Evolutionary conservation across 2,797 vertebrate genomes (phyloP), one percentile per base, ranked within the genome.

Genomic region (Leuciscus waleckii): DNA sequence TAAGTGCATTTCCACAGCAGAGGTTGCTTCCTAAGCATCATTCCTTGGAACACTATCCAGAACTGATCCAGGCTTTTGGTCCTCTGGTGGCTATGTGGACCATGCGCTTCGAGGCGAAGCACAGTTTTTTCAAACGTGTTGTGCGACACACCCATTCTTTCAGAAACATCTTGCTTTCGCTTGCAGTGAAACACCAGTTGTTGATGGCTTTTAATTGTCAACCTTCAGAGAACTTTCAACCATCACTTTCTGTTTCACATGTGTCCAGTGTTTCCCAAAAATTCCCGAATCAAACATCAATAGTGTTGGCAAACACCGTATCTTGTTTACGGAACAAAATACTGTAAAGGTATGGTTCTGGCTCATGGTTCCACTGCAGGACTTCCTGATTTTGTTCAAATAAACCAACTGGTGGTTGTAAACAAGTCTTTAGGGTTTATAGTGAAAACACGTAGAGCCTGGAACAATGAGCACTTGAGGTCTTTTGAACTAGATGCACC

Each of bases 321-420:
- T 81, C 65, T 17, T 81, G 41, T 54, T 81, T 81, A 70, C 4
- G 6, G 79, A 81, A 68, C 65, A 81, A 70, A 68, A 70, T 70
- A 81, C 43, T 56, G 43, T 81, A 26, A 19, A 70, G 79, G 68
- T 29, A 82, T 71, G 68, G 4, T 82, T 73, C 37, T 83, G 69
- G n/a, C 70, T 35, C 14, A 83, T 75, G 39, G 56, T 17, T 83
- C 51, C 19, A 83, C 81, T 74, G 56, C n/a, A 37, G 70, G 70
- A 21, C 56, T 83, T 17, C n/a, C 56, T 26, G 81, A 75, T 14
- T 74, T 49, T 65, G 26, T 65, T 7, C 54, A 83, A 7, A 74
- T 83, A 23, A 26, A 46, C 39, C 69, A 83, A 9, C 26, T 61
- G 8, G 35, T 49, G 23, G 13, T 75, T 49, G 19, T 74, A 21